A percentile compares a stretch with the other conserved stretches of the same genome.
Conservation (phyloP, 2,113 vertebrate genomes). For the Herpetotheres cachinnans region DNA sequence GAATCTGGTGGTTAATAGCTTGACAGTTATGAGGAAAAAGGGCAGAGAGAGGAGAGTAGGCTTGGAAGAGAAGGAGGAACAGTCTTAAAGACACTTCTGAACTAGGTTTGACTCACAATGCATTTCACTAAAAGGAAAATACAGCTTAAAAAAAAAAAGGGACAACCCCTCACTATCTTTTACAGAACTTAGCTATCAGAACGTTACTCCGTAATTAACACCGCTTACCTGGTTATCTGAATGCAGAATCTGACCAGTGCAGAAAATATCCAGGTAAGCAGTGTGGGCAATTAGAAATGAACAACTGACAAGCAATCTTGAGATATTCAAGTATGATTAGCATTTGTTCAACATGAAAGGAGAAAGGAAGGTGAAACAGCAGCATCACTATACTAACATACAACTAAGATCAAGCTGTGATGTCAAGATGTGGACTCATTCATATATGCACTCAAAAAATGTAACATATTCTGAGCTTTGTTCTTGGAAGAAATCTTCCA, state of each 20-base stretch:
- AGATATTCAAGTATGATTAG: background rate
- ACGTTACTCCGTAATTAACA: background rate
- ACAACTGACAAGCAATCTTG: background rate
- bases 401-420: background rate
- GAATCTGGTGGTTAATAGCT: background rate
- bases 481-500: background rate
- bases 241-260: background rate
- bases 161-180: background rate
- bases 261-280: background rate
- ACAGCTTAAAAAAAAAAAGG: background rate
- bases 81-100: background rate
- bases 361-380: background rate
- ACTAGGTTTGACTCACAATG: background rate
- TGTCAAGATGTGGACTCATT: background rate
- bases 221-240: background rate
- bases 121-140: background rate
- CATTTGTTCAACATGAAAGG: background rate
- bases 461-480: background rate
- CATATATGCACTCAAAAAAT: background rate
- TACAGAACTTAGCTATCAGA: background rate
- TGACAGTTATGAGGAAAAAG: background rate
- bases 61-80: background rate
- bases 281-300: background rate
- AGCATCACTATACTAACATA: background rate
- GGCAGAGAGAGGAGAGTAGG: background rate